phyloP scores from a whole-genome alignment of 2,797 vertebrate genomes.

The Orientallactaga sibirica region DNA sequence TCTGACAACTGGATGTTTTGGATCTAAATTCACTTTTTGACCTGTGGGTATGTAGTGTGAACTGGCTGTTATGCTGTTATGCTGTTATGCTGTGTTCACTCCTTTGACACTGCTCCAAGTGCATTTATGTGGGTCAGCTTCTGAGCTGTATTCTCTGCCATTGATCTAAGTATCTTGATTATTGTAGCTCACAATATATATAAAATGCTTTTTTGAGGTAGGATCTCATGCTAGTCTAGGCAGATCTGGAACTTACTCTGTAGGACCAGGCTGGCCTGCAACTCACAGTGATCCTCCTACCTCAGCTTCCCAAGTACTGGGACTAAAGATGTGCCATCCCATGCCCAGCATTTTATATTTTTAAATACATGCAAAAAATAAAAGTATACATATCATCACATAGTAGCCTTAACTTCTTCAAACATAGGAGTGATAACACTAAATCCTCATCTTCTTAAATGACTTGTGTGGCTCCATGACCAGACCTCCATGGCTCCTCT shows the following conservation, averaged over 20 bases:
- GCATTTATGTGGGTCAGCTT: not conserved
- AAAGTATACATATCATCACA: not conserved
- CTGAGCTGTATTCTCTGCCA: not conserved
- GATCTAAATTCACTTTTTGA: not conserved
- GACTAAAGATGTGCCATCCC: too few relatives aligned
- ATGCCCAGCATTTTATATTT: not conserved
- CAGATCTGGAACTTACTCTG: too few relatives aligned
- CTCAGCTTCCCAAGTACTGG: too few relatives aligned
- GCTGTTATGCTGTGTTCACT: too few relatives aligned
- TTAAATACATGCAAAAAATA: not conserved
- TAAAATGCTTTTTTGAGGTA: too few relatives aligned
- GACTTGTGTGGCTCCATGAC: not conserved
- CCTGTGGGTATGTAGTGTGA: not conserved
- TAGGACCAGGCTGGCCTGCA: too few relatives aligned
- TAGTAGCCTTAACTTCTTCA: not conserved
- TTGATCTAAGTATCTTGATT: not conserved
- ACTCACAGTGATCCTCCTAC: too few relatives aligned
- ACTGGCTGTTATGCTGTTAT: too few relatives aligned
- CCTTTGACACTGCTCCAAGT: not conserved
- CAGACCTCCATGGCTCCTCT: not conserved
- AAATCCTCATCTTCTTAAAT: not conserved
- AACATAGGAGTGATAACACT: not conserved
- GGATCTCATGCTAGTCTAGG: too few relatives aligned
- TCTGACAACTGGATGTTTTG: not conserved
- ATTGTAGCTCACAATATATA: not conserved